Base-by-base conservation (phyloP, 2,797 vertebrate genomes). In the Euthynnus affinis region DNA sequence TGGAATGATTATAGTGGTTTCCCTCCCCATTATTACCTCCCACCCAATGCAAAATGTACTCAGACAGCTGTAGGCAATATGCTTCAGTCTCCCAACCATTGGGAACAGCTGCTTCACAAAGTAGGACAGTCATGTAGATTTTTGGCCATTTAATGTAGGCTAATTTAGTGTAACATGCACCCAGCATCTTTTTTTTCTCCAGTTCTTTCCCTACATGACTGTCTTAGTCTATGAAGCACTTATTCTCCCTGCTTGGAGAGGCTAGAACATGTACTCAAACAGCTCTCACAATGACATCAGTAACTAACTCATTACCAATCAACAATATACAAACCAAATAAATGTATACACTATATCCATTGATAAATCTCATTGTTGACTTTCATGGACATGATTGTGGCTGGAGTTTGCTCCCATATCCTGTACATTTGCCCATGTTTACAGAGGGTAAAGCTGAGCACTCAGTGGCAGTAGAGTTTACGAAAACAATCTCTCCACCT, bases 401-500 rank as follows among this genome's bases (percentile, higher is more conserved):
- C 65, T 75, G 40, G 13, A 51, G 12, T 66, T 72, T 67, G 25
- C 49, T 71, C 42, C 12, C 37, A 61, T 44, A 53, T 72, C 9
- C 9, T 62, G 5, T 37, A 44, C 17, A 59, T 67, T 55, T 60
- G 52, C 14, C 14, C 4, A 2, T 52, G 27, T 52, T 78, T 10
- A 40, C 60, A 80, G 25, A 63, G 20, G 53, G 1, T 23, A 37
- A 42, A 62, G 25, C 61, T 23, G 29, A 61, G 27, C 46, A 40
- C 34, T 18, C 14, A 15, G 27, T 5, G 32, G 62, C 51, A 12
- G 8, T 5, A 1, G 13, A 49, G n/a, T 71, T 64, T 13, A 74
- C 68, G 66, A 71, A 60, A 85, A 71, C 84, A 84, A 60, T 79
- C 60, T 52, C 57, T 32, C 29, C 29, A 32, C 29, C 29, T 32